These are phyloP conservation scores for Nycticebus coucang DNA, from an alignment of 2,113 vertebrate species.

Conservation along the genomic window DNA sequence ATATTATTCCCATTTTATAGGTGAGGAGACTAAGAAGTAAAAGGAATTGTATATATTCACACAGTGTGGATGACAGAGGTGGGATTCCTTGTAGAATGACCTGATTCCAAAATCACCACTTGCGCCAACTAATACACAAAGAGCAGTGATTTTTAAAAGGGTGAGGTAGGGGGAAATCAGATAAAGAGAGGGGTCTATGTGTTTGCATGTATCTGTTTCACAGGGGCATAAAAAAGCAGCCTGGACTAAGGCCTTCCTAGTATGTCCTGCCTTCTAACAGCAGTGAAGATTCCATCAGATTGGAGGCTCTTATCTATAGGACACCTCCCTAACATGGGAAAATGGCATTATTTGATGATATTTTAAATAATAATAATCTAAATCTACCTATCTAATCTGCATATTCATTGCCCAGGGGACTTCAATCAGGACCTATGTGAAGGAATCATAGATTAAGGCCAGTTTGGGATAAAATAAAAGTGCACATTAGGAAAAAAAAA, in stretches of 20 bases:
- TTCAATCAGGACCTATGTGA: neutral
- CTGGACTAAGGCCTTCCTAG: neutral
- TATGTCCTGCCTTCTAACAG: neutral
- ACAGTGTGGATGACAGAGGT: neutral
- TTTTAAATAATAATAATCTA: neutral
- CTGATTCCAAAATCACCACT: neutral
- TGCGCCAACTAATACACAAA: neutral
- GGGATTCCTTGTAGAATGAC: neutral
- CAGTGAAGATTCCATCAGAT: neutral
- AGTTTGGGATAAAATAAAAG: constrained; percentile 25
- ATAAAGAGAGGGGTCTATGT: neutral
- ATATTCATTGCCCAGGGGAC: neutral
- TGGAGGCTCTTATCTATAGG: neutral
- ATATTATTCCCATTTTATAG: neutral
- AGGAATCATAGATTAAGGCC: neutral
- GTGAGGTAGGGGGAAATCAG: neutral
- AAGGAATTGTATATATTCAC: neutral
- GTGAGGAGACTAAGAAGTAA: neutral
- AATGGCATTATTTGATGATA: neutral
- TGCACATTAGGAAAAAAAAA: neutral
- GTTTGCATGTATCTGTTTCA: neutral
- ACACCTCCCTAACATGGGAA: neutral
- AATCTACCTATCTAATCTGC: neutral
- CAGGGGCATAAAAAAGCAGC: neutral
- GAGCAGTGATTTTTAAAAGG: neutral